A percentile compares a stretch with the other conserved stretches of the same genome.
These are phyloP conservation scores for Strix uralensis DNA, from an alignment of 2,113 vertebrate genomes.

Conservation along the genomic window DNA sequence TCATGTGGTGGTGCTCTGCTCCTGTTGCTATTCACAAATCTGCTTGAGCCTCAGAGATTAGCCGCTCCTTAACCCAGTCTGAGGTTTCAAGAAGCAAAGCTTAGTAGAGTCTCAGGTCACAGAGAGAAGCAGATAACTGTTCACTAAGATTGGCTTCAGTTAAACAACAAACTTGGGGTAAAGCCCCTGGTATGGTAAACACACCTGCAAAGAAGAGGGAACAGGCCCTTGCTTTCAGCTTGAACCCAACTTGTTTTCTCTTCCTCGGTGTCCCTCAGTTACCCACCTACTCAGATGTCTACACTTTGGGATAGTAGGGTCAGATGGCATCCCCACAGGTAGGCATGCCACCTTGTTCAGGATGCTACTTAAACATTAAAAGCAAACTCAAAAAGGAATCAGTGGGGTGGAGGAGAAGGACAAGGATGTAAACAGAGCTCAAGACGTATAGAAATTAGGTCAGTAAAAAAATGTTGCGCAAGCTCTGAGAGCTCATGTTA, in stretches of 20 bases:
- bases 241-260: neutral
- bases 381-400: neutral
- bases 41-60: neutral
- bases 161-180: rapidly evolving
- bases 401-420: neutral
- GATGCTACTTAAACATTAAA: neutral
- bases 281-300: neutral
- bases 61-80: neutral
- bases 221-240: neutral
- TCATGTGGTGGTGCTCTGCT: neutral
- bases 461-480: neutral
- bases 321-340: no score
- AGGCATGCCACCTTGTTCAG: neutral
- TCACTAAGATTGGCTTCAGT: neutral
- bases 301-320: neutral
- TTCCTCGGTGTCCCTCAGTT: neutral
- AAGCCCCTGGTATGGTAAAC: neutral
- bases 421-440: neutral
- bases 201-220: neutral
- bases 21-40: neutral
- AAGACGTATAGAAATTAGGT: neutral
- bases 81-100: neutral
- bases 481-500: neutral
- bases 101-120: neutral
- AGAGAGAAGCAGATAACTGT: neutral